phyloP scores from a whole-genome alignment of 37 sponge, comb jelly and placozoan genomes.

The Beroe ovata region DNA sequence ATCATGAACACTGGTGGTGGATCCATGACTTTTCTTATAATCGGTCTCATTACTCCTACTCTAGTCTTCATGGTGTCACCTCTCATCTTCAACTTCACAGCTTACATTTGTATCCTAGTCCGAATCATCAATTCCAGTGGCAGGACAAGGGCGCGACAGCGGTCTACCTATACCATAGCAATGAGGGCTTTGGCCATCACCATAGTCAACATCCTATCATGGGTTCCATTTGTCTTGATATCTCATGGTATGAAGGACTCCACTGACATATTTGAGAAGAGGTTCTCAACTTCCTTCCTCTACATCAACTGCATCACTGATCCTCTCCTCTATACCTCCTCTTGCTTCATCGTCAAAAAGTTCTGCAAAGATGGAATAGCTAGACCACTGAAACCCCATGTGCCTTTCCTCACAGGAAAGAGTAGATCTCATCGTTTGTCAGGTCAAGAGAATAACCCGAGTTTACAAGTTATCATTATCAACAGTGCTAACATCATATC shows the following conservation, averaged over 20 bases:
- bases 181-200: not conserved
- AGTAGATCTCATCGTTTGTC: too few species aligned
- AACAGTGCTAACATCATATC: not conserved
- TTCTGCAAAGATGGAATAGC: not conserved
- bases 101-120: not conserved
- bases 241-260: not conserved
- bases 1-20: not conserved
- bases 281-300: not conserved
- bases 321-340: slow-evolving; percentile 16
- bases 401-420: not conserved
- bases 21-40: not conserved
- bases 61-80: not conserved
- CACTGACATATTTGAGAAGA: not conserved
- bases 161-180: not conserved
- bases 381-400: not conserved
- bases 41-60: not conserved
- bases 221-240: not conserved
- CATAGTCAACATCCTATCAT: not conserved
- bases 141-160: not conserved
- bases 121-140: not conserved
- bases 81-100: not conserved
- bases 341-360: not conserved
- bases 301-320: slow-evolving; percentile 36
- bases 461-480: not conserved
- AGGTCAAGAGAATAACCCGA: too few species aligned